phyloP scores from a whole-genome alignment of 2,888 invertebrate genomes.

The Synanthedon tipuliformis region DNA sequence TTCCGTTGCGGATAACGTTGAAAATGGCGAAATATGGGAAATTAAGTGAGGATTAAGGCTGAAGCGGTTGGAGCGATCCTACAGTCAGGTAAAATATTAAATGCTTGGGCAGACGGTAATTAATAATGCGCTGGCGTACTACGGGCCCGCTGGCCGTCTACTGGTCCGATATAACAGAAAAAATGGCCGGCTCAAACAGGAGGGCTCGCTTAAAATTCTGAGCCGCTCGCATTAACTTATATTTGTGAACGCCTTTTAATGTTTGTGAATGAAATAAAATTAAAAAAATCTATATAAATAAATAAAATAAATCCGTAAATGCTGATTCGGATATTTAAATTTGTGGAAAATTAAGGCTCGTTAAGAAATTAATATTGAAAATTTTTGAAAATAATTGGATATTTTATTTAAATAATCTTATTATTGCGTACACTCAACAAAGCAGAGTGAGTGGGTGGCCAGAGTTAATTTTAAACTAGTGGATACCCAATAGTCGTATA shows the following conservation, averaged over 20 bases:
- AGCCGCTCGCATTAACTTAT: slow-evolving; percentile 28
- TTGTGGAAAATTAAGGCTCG: too few species aligned
- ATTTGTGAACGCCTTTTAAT: slow-evolving; percentile 8
- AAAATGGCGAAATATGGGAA: slow-evolving; percentile 49
- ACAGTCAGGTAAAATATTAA: slow-evolving; percentile 60
- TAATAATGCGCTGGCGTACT: slow-evolving; percentile 53
- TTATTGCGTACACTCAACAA: too few species aligned
- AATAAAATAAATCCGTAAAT: too few species aligned
- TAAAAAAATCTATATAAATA: too few species aligned
- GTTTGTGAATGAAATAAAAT: background rate
- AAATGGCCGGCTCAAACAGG: slow-evolving; percentile 54
- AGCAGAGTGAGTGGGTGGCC: too few species aligned
- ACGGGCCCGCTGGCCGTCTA: slow-evolving; percentile 23
- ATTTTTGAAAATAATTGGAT: too few species aligned
- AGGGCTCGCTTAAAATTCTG: slow-evolving; percentile 31
- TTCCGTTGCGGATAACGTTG: slow-evolving; percentile 35
- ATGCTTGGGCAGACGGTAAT: slow-evolving; percentile 53
- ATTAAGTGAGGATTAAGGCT: slow-evolving; percentile 55
- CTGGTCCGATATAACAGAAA: slow-evolving; percentile 52
- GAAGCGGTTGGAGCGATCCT: slow-evolving; percentile 43
- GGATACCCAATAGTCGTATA: too few species aligned
- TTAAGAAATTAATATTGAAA: too few species aligned
- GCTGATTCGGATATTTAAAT: too few species aligned
- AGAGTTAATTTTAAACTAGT: too few species aligned
- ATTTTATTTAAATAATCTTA: too few species aligned